These are phyloP conservation scores for Athetis lepigone DNA, from an alignment of 2,888 invertebrate species.

Conservation along the genomic window DNA sequence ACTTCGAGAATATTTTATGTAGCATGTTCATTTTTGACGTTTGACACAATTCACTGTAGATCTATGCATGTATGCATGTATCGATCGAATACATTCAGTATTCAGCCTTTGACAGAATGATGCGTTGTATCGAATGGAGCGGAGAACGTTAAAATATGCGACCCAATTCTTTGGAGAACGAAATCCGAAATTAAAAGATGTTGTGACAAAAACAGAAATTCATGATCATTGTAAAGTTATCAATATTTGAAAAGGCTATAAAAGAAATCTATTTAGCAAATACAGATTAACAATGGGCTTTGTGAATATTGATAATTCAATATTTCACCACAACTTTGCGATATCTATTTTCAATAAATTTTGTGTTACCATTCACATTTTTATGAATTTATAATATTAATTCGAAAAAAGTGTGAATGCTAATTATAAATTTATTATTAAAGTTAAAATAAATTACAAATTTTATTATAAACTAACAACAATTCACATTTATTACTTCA, in stretches of 20 bases:
- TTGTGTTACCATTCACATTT: too few species aligned
- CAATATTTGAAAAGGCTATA: background rate
- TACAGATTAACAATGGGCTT: background rate
- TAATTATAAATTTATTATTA: too few species aligned
- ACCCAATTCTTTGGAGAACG: slow-evolving; percentile 24
- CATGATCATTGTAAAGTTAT: too few species aligned
- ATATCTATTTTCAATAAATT: background rate
- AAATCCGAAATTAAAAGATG: slow-evolving; percentile 20
- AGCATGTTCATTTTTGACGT: slow-evolving; percentile 18
- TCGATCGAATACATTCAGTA: slow-evolving; percentile 26
- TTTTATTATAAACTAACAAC: too few species aligned
- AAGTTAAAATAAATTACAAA: too few species aligned
- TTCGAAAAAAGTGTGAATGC: too few species aligned
- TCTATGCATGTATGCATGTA: slow-evolving; percentile 20
- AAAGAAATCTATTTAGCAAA: background rate
- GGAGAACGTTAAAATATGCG: slow-evolving; percentile 27
- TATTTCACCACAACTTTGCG: background rate
- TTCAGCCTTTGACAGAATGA: slow-evolving; percentile 32
- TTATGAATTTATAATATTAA: too few species aligned
- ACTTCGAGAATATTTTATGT: background rate
- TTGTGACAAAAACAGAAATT: slow-evolving; percentile 1
- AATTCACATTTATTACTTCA: too few species aligned
- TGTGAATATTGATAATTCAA: slow-evolving; percentile 20
- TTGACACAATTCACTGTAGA: slow-evolving; percentile 17
- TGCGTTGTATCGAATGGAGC: slow-evolving; percentile 27